Conservation (phyloP, 2,888 invertebrate species). For the Ligdia adustata region DNA sequence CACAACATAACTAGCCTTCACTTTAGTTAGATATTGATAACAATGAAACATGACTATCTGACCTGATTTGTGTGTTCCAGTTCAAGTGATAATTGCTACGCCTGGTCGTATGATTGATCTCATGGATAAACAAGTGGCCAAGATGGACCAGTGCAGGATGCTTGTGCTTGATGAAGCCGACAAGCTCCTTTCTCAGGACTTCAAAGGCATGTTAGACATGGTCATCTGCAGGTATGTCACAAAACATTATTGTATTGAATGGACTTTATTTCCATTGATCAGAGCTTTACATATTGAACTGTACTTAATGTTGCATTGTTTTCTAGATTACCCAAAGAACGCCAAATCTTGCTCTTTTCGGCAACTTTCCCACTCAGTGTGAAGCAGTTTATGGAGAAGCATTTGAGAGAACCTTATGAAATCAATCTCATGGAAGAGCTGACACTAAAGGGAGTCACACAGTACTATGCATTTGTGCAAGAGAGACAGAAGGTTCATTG, state of each 20-base stretch:
- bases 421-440: constrained; percentile 99
- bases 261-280: too few relatives aligned
- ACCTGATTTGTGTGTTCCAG: constrained; percentile 73
- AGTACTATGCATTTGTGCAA: constrained; percentile 99
- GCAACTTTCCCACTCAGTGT: constrained; percentile 99
- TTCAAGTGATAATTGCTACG: constrained; percentile 99
- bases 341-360: constrained; percentile 99
- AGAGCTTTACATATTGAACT: too few relatives aligned
- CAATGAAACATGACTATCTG: neutral
- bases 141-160: constrained; percentile 98
- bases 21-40: neutral
- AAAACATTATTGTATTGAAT: too few relatives aligned
- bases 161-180: constrained; percentile 99
- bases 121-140: constrained; percentile 98
- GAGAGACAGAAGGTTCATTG: constrained; percentile 99
- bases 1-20: too few relatives aligned
- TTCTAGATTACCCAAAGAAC: constrained; percentile 93
- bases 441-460: constrained; percentile 99
- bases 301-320: constrained; percentile 9
- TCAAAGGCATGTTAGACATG: constrained; percentile 99
- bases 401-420: constrained; percentile 98
- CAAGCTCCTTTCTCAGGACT: constrained; percentile 99
- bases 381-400: constrained; percentile 99
- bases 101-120: constrained; percentile 99
- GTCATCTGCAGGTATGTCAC: constrained; percentile 88